A percentile compares a stretch with the other conserved stretches of the same genome.
Evolutionary conservation across 2,113 vertebrate genomes (phyloP).

Genomic region (Pogonocichla stellata): DNA sequence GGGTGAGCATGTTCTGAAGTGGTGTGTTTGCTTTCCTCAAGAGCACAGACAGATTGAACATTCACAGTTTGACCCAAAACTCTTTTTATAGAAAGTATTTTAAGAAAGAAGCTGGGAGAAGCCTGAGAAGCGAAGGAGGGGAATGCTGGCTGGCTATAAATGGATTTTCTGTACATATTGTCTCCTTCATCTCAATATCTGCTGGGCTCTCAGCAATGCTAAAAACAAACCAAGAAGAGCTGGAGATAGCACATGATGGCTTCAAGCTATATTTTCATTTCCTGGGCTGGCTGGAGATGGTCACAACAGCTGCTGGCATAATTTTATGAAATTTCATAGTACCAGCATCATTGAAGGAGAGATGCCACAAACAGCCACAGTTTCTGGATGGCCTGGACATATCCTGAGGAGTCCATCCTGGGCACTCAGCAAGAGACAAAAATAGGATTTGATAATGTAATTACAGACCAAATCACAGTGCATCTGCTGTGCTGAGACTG

Average conservation of each 20-base stretch:
- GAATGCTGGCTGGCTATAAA: neutral
- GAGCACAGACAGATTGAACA: slow-evolving; percentile 10
- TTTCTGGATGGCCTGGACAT: neutral
- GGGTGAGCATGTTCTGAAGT: neutral
- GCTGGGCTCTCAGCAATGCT: neutral
- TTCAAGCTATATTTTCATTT: slow-evolving; percentile 20
- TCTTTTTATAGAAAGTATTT: neutral
- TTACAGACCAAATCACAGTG: neutral
- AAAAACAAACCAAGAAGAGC: neutral
- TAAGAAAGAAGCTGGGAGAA: slow-evolving; percentile 2
- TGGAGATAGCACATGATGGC: neutral
- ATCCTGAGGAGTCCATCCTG: neutral
- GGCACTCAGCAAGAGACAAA: neutral
- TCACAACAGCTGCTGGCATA: neutral
- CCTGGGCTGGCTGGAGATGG: neutral
- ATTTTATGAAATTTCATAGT: neutral
- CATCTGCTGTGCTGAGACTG: neutral
- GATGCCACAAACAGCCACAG: neutral
- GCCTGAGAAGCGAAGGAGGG: neutral
- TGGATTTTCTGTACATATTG: neutral
- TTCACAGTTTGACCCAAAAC: neutral
- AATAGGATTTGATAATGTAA: neutral
- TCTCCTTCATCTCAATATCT: neutral
- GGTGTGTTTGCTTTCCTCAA: neutral
- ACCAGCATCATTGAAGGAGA: neutral